Conservation (phyloP, 2,797 vertebrate species). For the Anabas testudineus region DNA sequence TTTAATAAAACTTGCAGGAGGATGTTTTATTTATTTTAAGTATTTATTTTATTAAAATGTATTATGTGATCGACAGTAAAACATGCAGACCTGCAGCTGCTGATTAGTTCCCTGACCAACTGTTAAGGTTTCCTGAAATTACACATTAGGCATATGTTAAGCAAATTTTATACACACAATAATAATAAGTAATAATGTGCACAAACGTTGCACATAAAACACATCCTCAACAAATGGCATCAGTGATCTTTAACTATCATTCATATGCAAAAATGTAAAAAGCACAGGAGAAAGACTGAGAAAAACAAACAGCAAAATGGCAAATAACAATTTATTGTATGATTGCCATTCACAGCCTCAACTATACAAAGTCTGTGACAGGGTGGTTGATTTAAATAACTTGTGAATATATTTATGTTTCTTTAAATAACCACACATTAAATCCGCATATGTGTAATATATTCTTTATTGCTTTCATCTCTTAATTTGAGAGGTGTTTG, state of each 20-base stretch:
- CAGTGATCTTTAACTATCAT: background rate
- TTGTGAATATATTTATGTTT: background rate
- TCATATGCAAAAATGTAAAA: background rate
- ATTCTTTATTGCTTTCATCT: background rate
- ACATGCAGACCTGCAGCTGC: too few relatives aligned
- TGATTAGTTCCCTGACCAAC: too few relatives aligned
- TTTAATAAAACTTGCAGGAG: too few relatives aligned
- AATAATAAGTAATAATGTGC: background rate
- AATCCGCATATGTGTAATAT: background rate
- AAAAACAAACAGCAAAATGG: constrained; percentile 1
- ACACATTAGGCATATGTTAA: background rate
- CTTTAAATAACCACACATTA: background rate
- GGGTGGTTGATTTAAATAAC: background rate
- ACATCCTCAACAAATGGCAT: background rate
- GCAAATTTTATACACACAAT: too few relatives aligned
- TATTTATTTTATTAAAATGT: too few relatives aligned
- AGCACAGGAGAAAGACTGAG: background rate
- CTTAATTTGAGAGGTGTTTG: background rate
- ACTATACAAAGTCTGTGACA: background rate
- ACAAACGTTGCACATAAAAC: too few relatives aligned
- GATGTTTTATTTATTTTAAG: too few relatives aligned
- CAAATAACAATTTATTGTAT: constrained; percentile 1
- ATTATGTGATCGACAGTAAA: too few relatives aligned
- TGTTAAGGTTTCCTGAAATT: too few relatives aligned
- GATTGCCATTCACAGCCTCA: background rate